A percentile compares a stretch with the other conserved stretches of the same genome.
These are phyloP conservation scores for Papilio protenor DNA, from an alignment of 2,888 invertebrate species.

Conservation along the genomic window DNA sequence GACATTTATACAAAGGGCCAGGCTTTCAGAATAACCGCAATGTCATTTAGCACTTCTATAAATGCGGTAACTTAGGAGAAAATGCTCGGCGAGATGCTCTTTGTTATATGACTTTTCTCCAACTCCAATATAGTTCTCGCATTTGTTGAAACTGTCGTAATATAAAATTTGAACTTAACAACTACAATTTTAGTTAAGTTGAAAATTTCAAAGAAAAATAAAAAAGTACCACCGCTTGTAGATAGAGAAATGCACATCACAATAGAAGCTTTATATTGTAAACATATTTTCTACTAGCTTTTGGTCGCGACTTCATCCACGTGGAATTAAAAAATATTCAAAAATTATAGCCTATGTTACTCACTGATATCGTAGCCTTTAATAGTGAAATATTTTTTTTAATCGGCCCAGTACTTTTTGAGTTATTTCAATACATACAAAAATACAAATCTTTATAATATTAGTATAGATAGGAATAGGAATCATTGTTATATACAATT, in stretches of 20 bases:
- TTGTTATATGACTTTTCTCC: slow-evolving; percentile 29
- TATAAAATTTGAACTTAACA: not conserved
- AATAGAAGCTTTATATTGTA: too few species aligned
- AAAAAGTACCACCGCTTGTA: not conserved
- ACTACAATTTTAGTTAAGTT: not conserved
- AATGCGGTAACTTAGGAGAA: slow-evolving; percentile 14
- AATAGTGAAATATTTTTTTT: too few species aligned
- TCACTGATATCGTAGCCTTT: too few species aligned
- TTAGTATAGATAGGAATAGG: too few species aligned
- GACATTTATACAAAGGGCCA: not conserved
- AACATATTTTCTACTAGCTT: too few species aligned
- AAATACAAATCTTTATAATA: too few species aligned
- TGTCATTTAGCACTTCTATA: slow-evolving; percentile 9
- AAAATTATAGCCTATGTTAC: too few species aligned
- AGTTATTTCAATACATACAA: too few species aligned
- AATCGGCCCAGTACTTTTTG: too few species aligned
- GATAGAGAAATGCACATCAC: not conserved
- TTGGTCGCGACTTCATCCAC: too few species aligned
- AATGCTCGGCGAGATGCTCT: slow-evolving; percentile 20
- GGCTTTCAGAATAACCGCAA: slow-evolving; percentile 11
- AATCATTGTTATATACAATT: too few species aligned
- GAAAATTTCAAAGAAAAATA: not conserved
- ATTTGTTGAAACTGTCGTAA: slow-evolving; percentile 21
- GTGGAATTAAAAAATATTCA: too few species aligned
- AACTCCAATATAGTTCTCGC: slow-evolving; percentile 17